Conservation (phyloP, 30 jellyfish, hydroid and myxozoan species). For the Sanderia malayensis region DNA sequence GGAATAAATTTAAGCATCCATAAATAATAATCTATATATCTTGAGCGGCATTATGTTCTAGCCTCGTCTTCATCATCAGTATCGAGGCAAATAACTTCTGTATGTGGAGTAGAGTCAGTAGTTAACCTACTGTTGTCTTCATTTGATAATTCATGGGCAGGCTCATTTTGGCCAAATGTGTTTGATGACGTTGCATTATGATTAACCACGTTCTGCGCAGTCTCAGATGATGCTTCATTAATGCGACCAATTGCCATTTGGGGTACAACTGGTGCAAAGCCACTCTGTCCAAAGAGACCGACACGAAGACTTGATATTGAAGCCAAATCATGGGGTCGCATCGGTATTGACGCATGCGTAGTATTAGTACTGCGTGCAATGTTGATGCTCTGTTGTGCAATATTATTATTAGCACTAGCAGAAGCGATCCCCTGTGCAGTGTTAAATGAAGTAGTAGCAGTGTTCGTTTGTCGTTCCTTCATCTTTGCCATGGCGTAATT, state of each 20-base stretch:
- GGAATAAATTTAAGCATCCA: too few relatives aligned
- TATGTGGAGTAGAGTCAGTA: background rate
- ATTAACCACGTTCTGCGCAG: background rate
- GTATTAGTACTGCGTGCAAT: too few relatives aligned
- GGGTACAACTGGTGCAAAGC: background rate
- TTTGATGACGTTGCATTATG: background rate
- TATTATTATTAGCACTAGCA: too few relatives aligned
- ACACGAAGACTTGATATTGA: background rate
- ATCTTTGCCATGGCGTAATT: too few relatives aligned
- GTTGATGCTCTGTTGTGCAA: too few relatives aligned
- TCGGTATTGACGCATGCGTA: background rate
- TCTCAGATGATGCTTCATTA: background rate
- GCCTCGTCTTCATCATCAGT: conserved; percentile 12
- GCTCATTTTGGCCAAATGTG: background rate
- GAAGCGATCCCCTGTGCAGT: too few relatives aligned
- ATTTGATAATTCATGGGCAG: background rate
- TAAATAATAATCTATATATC: too few relatives aligned
- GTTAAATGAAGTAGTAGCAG: too few relatives aligned
- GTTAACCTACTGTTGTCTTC: background rate
- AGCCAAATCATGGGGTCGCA: background rate
- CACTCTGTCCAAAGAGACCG: background rate
- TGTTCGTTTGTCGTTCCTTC: too few relatives aligned
- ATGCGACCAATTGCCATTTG: background rate
- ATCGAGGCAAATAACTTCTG: conserved; percentile 10
- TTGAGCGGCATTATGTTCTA: background rate